Conservation (phyloP, 2,797 vertebrate species). For the Falco berigora region DNA sequence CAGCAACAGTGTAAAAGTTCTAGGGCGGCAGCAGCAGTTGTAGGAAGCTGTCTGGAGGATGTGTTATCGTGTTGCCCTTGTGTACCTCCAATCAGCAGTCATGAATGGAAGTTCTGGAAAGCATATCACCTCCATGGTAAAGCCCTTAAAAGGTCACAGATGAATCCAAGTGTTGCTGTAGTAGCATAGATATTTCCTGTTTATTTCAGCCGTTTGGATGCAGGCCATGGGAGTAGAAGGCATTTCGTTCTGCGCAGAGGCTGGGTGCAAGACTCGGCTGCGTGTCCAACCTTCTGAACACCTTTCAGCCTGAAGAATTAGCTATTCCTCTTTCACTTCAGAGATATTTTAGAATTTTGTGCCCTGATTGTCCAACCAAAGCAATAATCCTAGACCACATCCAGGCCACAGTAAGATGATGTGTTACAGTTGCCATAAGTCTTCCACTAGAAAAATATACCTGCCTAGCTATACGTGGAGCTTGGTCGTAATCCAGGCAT, state of each 20-base stretch:
- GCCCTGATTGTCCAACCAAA: background rate
- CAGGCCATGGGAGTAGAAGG: slow-evolving; percentile 16
- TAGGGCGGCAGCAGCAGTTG: background rate
- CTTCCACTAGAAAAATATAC: background rate
- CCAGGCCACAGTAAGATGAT: background rate
- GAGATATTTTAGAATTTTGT: slow-evolving; percentile 8
- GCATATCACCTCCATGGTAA: background rate
- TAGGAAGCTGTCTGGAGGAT: slow-evolving; percentile 47
- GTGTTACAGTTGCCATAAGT: background rate
- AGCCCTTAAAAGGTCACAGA: slow-evolving; percentile 54
- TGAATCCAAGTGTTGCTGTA: slow-evolving; percentile 30
- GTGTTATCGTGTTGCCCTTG: background rate
- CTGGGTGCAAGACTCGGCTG: background rate
- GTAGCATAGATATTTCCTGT: slow-evolving; percentile 62
- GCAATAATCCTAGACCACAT: background rate
- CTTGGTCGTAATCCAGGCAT: background rate
- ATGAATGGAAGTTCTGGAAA: slow-evolving; percentile 55
- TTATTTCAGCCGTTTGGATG: slow-evolving; percentile 33
- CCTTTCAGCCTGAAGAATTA: background rate
- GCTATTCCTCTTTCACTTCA: background rate
- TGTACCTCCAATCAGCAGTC: slow-evolving; percentile 7
- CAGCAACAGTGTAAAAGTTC: slow-evolving; percentile 7
- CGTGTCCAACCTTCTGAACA: background rate
- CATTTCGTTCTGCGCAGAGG: background rate
- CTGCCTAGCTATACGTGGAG: background rate